Evolutionary conservation across 2,113 vertebrate species (phyloP).

Genomic region (Rutilus rutilus): DNA sequence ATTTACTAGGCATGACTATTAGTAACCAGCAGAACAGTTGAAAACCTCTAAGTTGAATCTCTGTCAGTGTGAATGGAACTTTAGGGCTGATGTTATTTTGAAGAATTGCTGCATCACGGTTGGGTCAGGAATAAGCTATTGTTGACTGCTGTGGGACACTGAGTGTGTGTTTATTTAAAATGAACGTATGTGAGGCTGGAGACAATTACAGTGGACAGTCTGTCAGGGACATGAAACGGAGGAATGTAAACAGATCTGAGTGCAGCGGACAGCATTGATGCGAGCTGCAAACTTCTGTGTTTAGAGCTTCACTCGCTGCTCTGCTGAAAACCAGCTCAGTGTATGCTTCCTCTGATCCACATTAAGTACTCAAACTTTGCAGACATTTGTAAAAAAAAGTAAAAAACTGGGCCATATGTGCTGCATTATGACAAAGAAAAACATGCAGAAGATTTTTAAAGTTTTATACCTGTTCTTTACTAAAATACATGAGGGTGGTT

Average conservation of each 20-base stretch:
- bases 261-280: background rate
- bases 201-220: slow-evolving; percentile 22
- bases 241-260: slow-evolving; percentile 4
- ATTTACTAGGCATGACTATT: background rate
- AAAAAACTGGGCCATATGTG: slow-evolving; percentile 60
- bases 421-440: slow-evolving; percentile 49
- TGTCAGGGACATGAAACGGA: slow-evolving; percentile 9
- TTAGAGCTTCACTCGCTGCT: background rate
- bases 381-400: slow-evolving; percentile 17
- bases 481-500: background rate
- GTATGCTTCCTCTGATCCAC: slow-evolving; percentile 52
- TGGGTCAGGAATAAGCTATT: background rate
- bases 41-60: background rate
- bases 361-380: slow-evolving; percentile 58
- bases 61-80: background rate
- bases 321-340: slow-evolving; percentile 38
- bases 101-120: background rate
- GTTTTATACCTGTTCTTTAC: slow-evolving; percentile 23
- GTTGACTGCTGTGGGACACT: slow-evolving; percentile 3
- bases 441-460: slow-evolving; percentile 15
- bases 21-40: background rate
- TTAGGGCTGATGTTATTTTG: background rate
- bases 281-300: background rate
- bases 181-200: background rate
- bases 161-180: background rate